A percentile compares a stretch with the other conserved stretches of the same genome.
These are phyloP conservation scores for Falco columbarius DNA, from an alignment of 2,797 vertebrate genomes.

Conservation along the genomic window DNA sequence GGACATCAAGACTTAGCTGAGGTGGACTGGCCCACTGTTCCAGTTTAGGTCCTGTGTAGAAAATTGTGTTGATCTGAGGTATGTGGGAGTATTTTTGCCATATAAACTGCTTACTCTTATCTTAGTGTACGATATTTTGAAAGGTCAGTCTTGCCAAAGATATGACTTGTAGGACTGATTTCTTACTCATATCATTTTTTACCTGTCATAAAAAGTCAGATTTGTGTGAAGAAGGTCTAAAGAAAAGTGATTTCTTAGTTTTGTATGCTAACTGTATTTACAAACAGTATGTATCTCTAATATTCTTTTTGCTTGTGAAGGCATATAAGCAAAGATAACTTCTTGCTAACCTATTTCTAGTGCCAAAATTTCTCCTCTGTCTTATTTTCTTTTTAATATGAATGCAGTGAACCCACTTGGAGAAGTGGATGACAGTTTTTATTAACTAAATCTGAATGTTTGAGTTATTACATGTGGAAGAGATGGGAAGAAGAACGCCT, in stretches of 20 bases:
- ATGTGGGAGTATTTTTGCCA: background rate
- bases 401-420: background rate
- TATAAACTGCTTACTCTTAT: background rate
- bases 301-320: background rate
- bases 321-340: background rate
- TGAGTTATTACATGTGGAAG: background rate
- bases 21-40: background rate
- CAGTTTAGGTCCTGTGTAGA: background rate
- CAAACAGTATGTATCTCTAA: background rate
- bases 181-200: background rate
- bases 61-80: background rate
- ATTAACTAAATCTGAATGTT: background rate
- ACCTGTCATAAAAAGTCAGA: background rate
- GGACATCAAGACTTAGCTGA: background rate
- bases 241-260: background rate
- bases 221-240: background rate
- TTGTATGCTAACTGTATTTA: background rate
- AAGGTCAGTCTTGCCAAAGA: background rate
- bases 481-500: constrained; percentile 17
- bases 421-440: background rate
- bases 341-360: background rate
- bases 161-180: background rate
- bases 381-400: background rate
- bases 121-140: background rate
- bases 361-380: background rate